Evolutionary conservation across 1,140 invertebrate species (phyloP).

Genomic region (Nasonia giraulti): DNA sequence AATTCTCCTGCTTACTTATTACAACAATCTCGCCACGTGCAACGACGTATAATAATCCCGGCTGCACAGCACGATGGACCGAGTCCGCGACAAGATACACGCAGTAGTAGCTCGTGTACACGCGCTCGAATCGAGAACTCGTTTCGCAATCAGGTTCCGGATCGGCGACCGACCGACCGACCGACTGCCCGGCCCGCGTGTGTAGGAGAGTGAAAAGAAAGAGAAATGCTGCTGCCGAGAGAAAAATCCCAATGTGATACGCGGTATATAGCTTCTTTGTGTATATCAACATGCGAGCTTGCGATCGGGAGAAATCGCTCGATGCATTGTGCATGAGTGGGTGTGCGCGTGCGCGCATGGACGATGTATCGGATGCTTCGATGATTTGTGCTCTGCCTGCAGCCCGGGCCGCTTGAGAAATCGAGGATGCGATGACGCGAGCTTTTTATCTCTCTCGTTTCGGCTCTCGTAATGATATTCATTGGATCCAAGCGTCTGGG

Average conservation of each 20-base stretch:
- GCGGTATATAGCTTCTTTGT: not conserved
- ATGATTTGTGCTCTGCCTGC: no score
- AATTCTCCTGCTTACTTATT: no score
- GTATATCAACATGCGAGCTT: not conserved
- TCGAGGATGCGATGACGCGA: no score
- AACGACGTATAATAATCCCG: not conserved
- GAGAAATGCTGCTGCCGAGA: constrained; percentile 36
- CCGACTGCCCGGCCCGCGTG: not conserved
- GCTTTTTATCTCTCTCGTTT: not conserved
- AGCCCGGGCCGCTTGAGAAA: no score
- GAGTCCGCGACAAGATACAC: not conserved
- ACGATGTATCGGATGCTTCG: no score
- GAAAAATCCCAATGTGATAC: not conserved
- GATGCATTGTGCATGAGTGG: not conserved
- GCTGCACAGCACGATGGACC: not conserved
- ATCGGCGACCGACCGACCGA: constrained; percentile 38
- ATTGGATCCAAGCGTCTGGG: not conserved
- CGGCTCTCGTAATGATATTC: not conserved
- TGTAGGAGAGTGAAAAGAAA: constrained; percentile 49
- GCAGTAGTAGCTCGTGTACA: not conserved
- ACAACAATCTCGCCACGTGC: not conserved
- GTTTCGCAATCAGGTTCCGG: constrained; percentile 60
- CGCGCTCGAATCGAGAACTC: constrained; percentile 52
- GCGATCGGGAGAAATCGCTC: not conserved
- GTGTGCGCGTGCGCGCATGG: no score